Base-by-base conservation (phyloP, 2,113 vertebrate species). In the Oryctolagus cuniculus region DNA sequence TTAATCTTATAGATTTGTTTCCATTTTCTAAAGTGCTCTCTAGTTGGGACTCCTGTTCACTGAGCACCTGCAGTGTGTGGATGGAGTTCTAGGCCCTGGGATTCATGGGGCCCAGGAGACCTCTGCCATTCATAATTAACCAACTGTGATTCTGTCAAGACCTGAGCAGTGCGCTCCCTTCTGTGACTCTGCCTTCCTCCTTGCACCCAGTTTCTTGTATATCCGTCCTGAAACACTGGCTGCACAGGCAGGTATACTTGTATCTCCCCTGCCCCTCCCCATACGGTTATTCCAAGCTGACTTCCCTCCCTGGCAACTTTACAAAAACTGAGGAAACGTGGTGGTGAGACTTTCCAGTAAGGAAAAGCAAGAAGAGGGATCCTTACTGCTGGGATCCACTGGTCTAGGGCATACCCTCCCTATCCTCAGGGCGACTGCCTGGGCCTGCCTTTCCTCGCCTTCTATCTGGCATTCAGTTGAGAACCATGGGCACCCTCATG, bases 341-440 rank as follows among this genome's bases (percentile, higher is more conserved):
- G 29, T 79, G 73, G 74, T 92, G 72, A 90, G 84, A 93, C 51
- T 85, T 61, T 25, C 69, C 22, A 63, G 58, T 69, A 87, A 81
- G 75, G 49, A 90, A 80, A 94, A 91, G 61, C 12, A 53, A 31
- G n/a, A 77, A 31, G n/a, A 77, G 49, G 29, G 31, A 25, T 53
- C 16, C 38, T 24, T 74, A 27, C 69, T 38, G 24, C 55, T 79
- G 63, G 0, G 70, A 38, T 66, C 22, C 19, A 72, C 8, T 82
- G 27, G 21, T 73, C 31, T 36, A 64, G 4, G 15, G 25, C 34
- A 4, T n/a, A 24, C 22, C 16, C 66, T 83, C 16, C 44, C 88
- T 51, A 34, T 61, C 44, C 69, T 83, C 31, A 19, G 79, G 38
- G 21, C 36, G 89, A 73, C 29, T 36, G 15, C 31, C 31, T n/a